Conservation (phyloP, 2,888 invertebrate genomes). For the Nephrotoma appendiculata region DNA sequence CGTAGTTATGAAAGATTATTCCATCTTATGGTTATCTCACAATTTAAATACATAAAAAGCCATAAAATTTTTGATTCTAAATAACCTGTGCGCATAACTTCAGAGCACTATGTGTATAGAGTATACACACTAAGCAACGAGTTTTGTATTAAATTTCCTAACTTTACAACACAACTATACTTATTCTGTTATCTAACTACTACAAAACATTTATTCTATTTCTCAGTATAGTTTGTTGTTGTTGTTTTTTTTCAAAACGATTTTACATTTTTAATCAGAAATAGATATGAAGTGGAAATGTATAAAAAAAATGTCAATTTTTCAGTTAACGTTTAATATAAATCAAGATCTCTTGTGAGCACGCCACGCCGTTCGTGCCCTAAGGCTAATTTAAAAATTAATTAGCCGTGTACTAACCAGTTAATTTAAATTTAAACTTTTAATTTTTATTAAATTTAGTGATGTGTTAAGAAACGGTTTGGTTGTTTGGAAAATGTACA, state of each 20-base stretch:
- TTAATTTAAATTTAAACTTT: neutral
- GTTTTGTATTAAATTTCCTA: neutral
- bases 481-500: neutral
- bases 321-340: neutral
- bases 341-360: neutral
- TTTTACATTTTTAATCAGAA: neutral
- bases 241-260: neutral
- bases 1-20: no score
- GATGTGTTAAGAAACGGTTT: neutral
- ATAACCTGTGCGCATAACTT: no score
- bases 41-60: no score
- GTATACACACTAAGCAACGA: no score
- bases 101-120: no score
- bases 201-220: neutral
- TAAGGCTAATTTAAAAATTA: neutral
- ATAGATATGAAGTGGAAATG: neutral
- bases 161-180: neutral
- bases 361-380: neutral
- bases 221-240: neutral
- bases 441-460: neutral
- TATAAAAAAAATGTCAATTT: neutral
- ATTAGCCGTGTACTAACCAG: neutral
- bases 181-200: neutral
- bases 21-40: no score
- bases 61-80: no score